Evolutionary conservation across 2,888 invertebrate species (phyloP).

Genomic region (Andricus curvator): DNA sequence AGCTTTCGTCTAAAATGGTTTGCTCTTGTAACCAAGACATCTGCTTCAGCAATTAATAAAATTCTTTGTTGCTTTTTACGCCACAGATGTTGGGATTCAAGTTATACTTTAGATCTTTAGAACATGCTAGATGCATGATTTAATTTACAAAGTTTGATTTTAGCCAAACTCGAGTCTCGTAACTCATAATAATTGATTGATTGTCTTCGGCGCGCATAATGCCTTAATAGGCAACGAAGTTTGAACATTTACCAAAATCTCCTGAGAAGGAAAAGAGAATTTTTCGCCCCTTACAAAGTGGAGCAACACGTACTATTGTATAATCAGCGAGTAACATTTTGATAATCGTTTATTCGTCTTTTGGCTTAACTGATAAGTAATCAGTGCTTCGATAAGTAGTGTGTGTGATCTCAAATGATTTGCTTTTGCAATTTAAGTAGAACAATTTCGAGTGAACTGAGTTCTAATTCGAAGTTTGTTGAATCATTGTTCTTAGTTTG

Average conservation of each 20-base stretch:
- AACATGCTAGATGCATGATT: slow-evolving; percentile 5
- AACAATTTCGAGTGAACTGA: slow-evolving; percentile 2
- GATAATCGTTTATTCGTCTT: slow-evolving; percentile 33
- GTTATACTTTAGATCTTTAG: slow-evolving; percentile 14
- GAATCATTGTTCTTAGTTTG: neutral
- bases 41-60: slow-evolving; percentile 15
- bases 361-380: slow-evolving; percentile 24
- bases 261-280: slow-evolving; percentile 4
- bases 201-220: slow-evolving; percentile 26
- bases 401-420: slow-evolving; percentile 16
- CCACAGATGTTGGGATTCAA: slow-evolving; percentile 21
- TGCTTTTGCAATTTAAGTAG: neutral
- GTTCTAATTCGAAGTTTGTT: neutral
- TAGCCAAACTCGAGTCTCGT: slow-evolving; percentile 5
- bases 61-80: slow-evolving; percentile 17
- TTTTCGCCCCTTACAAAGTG: slow-evolving; percentile 30
- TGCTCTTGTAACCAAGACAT: neutral
- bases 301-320: slow-evolving; percentile 7
- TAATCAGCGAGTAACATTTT: slow-evolving; percentile 32
- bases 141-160: slow-evolving; percentile 18
- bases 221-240: neutral
- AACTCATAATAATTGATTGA: slow-evolving; percentile 24
- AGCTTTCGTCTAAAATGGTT: slow-evolving; percentile 1
- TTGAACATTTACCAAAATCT: slow-evolving; percentile 13
- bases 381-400: slow-evolving; percentile 8